Evolutionary conservation across 1,140 invertebrate genomes (phyloP).

Genomic region (Vanessa atalanta): DNA sequence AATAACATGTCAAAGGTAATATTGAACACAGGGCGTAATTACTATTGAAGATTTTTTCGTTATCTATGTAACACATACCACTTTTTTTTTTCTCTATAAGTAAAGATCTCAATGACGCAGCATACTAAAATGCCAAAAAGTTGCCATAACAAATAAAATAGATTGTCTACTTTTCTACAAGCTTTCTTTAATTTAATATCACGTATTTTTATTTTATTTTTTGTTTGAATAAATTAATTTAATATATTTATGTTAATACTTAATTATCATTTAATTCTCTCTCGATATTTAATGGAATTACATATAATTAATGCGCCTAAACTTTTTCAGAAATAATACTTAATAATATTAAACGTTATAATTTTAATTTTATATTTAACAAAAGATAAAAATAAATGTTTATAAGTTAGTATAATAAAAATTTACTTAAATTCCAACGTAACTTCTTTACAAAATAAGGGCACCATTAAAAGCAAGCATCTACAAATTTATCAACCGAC

Average conservation of each 20-base stretch:
- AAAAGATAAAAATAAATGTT: not conserved
- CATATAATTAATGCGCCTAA: not conserved
- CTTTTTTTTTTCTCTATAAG: slow-evolving; percentile 1
- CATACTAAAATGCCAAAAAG: not conserved
- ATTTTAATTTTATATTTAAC: not conserved
- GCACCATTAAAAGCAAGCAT: slow-evolving; percentile 6
- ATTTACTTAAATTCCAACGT: not conserved
- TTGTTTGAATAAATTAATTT: slow-evolving; percentile 1
- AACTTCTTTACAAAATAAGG: not conserved
- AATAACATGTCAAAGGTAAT: too few relatives aligned
- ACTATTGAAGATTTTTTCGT: too few relatives aligned
- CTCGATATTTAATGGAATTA: slow-evolving; percentile 16
- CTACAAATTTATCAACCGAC: not conserved
- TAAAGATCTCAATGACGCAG: not conserved
- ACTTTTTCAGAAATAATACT: too few relatives aligned
- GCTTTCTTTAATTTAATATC: slow-evolving; percentile 24
- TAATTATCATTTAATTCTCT: slow-evolving; percentile 24
- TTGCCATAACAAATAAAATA: slow-evolving; percentile 9
- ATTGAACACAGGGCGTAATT: too few relatives aligned
- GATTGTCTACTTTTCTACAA: slow-evolving; percentile 17
- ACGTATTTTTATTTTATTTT: slow-evolving; percentile 10
- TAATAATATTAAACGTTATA: too few relatives aligned
- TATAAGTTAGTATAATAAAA: not conserved
- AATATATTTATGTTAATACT: slow-evolving; percentile 18
- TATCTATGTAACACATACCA: too few relatives aligned